Base-by-base conservation (phyloP, 2,888 invertebrate genomes). In the Euplexia lucipara region DNA sequence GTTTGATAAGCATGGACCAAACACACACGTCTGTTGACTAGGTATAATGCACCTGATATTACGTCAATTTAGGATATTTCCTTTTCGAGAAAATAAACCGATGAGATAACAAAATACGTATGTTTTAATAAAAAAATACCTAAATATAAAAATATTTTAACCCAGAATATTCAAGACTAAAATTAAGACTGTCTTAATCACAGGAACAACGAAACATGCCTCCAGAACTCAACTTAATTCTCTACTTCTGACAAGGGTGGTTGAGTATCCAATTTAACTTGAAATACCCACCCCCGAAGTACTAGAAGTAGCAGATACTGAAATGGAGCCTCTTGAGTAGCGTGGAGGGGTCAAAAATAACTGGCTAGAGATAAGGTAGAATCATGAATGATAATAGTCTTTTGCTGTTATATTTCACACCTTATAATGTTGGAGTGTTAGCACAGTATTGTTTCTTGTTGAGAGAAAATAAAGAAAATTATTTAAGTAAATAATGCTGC, bases 401-500 rank as follows among this genome's bases (percentile, higher is more conserved):
- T 68, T 71, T 12, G 57, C 78, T 69, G 79, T 81, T 78, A 78
- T 81, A 73, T 78, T 81, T 82, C 78, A 70, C 81, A 81, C 81
- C 81, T 74, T 70, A 75, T 71, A 73, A 65, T 67, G 62, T 62
- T 52, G 48, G 32, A 74, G 51, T 22, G 63, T 78, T 48, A 54
- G 66, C 56, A n/a, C n/a, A 67, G 58, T 66, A 69, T 65, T 64
- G 58, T 78, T 74, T 64, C 44, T 18, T 75, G 57, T 41, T 54
- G 4, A 45, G 30, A 39, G 34, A 22, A 57, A 68, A 61, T 44
- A 56, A 58, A 62, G 35, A 22, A 62, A 48, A 49, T 70, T 48
- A 48, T 53, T 32, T 48, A 10, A 37, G 48, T 53, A 9, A 32
- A 42, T 60, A 30, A 30, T 44, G 5, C 16, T 48, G 6, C 35